These are phyloP conservation scores for Sparidentex hasta DNA, from an alignment of 2,797 vertebrate species.

Conservation along the genomic window DNA sequence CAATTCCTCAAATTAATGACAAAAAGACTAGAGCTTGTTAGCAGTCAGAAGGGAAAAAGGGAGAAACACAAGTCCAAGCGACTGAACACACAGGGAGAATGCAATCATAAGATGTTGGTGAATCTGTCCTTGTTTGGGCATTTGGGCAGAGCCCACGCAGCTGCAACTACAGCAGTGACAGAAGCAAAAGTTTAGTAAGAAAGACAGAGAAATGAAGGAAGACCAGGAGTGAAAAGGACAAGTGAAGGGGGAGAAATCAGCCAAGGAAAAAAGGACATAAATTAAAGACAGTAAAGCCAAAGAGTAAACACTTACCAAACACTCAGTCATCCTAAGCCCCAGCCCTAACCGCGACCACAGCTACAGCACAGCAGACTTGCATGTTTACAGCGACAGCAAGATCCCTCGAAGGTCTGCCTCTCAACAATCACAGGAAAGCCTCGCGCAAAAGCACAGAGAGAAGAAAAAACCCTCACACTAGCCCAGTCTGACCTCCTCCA, in stretches of 20 bases:
- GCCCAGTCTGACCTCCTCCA: constrained; percentile 60
- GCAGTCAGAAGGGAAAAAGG: constrained; percentile 20
- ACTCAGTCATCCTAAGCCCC: constrained; percentile 59
- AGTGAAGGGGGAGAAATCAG: constrained; percentile 19
- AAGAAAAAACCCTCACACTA: constrained; percentile 31
- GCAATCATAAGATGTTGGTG: constrained; percentile 56
- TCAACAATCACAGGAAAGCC: constrained; percentile 80
- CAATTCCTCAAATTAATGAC: constrained; percentile 38
- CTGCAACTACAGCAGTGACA: constrained; percentile 48
- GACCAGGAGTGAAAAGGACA: constrained; percentile 9
- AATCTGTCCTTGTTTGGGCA: constrained; percentile 84
- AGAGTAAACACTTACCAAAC: constrained; percentile 70
- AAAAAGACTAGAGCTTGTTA: constrained; percentile 36
- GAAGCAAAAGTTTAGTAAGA: constrained; percentile 42
- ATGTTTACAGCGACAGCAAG: constrained; percentile 67
- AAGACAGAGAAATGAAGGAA: constrained; percentile 24
- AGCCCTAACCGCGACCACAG: constrained; percentile 40
- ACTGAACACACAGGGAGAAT: constrained; percentile 49
- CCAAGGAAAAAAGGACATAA: constrained; percentile 7
- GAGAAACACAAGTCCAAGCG: constrained; percentile 34
- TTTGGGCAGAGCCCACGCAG: constrained; percentile 59
- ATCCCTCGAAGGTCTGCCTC: constrained; percentile 75
- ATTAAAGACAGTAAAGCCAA: constrained; percentile 22
- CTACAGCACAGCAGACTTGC: constrained; percentile 45
- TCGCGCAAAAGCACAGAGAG: constrained; percentile 41